These are phyloP conservation scores for Gadus macrocephalus DNA, from an alignment of 2,113 vertebrate species.

Conservation along the genomic window DNA sequence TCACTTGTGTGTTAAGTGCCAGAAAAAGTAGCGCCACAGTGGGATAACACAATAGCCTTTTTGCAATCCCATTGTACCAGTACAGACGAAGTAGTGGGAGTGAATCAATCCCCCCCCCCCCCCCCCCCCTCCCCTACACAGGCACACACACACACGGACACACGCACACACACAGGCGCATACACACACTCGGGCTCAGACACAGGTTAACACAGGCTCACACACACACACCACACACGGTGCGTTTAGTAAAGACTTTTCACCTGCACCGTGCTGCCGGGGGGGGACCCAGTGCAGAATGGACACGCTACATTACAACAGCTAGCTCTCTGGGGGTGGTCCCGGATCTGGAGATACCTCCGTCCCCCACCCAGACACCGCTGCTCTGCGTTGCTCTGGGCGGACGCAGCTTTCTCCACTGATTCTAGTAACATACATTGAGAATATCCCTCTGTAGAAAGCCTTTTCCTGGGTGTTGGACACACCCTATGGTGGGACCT, in stretches of 20 bases:
- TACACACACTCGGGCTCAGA: conserved; percentile 20
- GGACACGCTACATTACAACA: conserved; percentile 67
- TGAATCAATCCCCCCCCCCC: too few relatives aligned
- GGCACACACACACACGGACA: not conserved
- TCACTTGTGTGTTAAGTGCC: too few relatives aligned
- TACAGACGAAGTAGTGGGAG: too few relatives aligned
- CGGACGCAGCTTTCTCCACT: too few relatives aligned
- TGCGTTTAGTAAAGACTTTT: conserved; percentile 54
- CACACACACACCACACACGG: conserved; percentile 35
- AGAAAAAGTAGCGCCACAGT: too few relatives aligned
- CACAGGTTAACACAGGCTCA: conserved; percentile 27
- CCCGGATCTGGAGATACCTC: conserved; percentile 16
- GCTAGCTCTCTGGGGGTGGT: conserved; percentile 59
- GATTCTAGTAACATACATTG: too few relatives aligned
- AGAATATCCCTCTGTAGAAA: too few relatives aligned
- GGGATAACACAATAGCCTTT: too few relatives aligned
- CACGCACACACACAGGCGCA: not conserved
- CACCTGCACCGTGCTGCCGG: conserved; percentile 59
- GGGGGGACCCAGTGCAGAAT: conserved; percentile 48
- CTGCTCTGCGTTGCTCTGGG: too few relatives aligned
- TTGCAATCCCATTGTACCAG: too few relatives aligned
- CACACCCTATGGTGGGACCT: too few relatives aligned
- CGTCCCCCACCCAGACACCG: not conserved
- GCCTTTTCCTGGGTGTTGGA: too few relatives aligned
- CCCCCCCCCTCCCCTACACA: not conserved